Evolutionary conservation across 2,113 vertebrate genomes (phyloP).

Genomic region (Hipposideros armiger): DNA sequence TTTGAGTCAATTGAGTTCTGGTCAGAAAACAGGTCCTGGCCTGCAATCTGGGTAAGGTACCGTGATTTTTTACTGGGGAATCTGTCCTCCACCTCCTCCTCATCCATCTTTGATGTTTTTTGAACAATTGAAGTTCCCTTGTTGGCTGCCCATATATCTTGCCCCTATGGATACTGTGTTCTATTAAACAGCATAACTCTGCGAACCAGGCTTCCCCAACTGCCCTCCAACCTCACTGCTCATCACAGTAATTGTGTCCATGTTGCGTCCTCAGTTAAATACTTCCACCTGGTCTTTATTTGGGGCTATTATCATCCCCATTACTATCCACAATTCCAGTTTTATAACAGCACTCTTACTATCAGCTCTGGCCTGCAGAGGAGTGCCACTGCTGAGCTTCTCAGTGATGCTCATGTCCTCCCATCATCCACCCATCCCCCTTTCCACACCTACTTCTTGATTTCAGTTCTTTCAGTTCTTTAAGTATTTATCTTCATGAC

Average conservation of each 20-base stretch:
- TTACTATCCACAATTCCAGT: not conserved
- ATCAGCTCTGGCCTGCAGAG: not conserved
- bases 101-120: not conserved
- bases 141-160: not conserved
- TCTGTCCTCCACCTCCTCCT: not conserved
- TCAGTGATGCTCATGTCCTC: not conserved
- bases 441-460: not conserved
- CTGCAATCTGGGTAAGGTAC: not conserved
- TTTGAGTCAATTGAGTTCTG: not conserved
- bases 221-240: not conserved
- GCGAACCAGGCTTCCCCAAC: not conserved
- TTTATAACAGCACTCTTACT: not conserved
- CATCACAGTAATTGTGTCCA: not conserved
- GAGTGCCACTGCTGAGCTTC: not conserved
- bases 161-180: not conserved
- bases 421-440: too few relatives aligned
- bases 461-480: constrained; percentile 1
- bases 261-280: not conserved
- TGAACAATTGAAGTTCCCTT: not conserved
- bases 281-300: not conserved
- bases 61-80: not conserved
- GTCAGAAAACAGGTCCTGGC: not conserved
- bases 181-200: not conserved
- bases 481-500: constrained; percentile 11
- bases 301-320: not conserved